Conservation (phyloP, 2,797 vertebrate genomes). For the Gymnothorax javanicus region DNA sequence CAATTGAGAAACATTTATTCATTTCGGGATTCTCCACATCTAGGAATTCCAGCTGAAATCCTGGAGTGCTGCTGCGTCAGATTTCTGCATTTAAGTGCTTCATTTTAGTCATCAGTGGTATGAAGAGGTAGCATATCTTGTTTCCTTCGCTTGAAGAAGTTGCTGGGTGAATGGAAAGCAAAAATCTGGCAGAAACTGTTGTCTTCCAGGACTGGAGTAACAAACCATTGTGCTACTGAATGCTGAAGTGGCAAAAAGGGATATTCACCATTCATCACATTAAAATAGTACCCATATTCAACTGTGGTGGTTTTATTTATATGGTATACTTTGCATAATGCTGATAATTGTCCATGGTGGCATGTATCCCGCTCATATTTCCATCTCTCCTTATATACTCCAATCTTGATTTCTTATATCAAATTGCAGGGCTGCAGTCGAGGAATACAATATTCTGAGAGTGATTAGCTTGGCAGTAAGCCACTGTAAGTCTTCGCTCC, state of each 20-base stretch:
- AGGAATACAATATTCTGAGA: conserved; percentile 1
- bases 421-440: background rate
- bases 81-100: background rate
- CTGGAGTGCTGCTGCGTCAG: background rate
- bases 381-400: background rate
- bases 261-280: background rate
- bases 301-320: background rate
- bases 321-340: background rate
- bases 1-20: background rate
- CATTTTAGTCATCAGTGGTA: background rate
- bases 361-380: background rate
- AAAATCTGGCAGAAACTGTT: background rate
- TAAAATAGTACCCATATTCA: background rate
- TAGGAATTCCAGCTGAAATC: background rate
- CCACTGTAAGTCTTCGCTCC: conserved; percentile 9
- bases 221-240: background rate
- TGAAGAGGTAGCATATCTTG: background rate
- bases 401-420: background rate
- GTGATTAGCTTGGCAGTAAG: background rate
- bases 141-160: background rate
- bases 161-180: background rate
- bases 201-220: background rate
- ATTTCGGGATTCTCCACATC: background rate
- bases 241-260: background rate
- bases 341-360: too few species aligned